phyloP scores from a whole-genome alignment of 2,797 vertebrate species.

The Phaenicophaeus curvirostris region DNA sequence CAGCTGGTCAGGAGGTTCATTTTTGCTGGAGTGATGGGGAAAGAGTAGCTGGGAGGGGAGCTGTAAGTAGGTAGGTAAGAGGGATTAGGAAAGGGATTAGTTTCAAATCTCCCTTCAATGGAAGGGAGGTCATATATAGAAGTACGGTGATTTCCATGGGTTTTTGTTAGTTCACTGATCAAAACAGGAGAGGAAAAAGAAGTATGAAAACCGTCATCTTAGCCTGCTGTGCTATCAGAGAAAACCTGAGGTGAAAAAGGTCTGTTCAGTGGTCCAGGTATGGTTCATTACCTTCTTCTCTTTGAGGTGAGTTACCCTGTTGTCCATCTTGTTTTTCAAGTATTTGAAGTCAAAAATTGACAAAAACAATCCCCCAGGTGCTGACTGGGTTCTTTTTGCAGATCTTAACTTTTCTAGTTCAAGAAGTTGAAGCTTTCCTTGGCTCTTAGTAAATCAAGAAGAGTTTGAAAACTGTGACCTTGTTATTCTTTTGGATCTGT shows the following conservation, averaged over 20 bases:
- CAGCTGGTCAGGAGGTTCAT: neutral
- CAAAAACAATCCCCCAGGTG: neutral
- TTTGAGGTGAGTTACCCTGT: neutral
- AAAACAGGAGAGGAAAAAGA: neutral
- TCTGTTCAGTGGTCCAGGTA: neutral
- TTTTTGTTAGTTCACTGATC: neutral
- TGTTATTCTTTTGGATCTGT: neutral
- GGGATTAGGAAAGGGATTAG: neutral
- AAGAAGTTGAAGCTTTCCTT: neutral
- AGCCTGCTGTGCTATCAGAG: neutral
- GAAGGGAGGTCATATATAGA: neutral
- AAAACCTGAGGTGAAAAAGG: neutral
- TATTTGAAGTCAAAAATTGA: neutral
- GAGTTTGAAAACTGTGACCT: neutral
- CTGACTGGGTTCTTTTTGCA: neutral
- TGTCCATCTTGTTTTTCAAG: neutral
- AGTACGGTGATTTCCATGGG: fast-evolving
- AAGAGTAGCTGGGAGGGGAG: neutral
- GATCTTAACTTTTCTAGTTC: neutral
- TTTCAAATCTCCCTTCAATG: neutral
- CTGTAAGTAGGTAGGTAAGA: neutral
- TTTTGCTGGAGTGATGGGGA: neutral
- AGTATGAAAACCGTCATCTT: neutral
- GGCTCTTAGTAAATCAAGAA: neutral
- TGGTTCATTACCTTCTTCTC: neutral